A percentile compares a stretch with the other conserved stretches of the same genome.
Conservation (phyloP, 2,888 invertebrate species). For the Ectobius pallidus region DNA sequence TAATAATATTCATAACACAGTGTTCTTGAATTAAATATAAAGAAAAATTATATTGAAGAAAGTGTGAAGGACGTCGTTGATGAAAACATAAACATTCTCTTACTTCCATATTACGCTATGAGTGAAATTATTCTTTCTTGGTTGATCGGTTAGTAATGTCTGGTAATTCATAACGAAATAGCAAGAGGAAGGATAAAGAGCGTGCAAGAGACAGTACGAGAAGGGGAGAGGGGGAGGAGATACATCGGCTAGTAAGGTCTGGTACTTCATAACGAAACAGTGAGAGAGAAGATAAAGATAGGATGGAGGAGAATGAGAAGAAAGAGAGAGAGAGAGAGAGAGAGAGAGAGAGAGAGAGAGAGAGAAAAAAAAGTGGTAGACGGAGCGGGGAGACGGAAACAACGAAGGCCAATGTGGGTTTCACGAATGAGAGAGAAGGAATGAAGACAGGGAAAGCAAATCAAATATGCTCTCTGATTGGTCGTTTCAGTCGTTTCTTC, state of each 20-base stretch:
- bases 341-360: background rate
- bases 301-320: background rate
- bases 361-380: background rate
- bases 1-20: no score
- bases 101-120: background rate
- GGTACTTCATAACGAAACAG: constrained; percentile 16
- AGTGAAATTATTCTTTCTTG: constrained; percentile 27
- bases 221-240: background rate
- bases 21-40: no score
- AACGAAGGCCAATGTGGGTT: background rate
- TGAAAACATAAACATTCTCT: no score
- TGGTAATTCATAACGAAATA: constrained; percentile 16
- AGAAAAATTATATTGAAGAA: no score
- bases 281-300: background rate
- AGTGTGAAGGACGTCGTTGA: no score
- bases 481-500: constrained; percentile 34
- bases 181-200: background rate
- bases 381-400: background rate
- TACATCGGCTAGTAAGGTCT: constrained; percentile 25
- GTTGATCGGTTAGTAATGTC: constrained; percentile 20
- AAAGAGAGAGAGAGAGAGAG: background rate
- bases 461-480: constrained; percentile 37
- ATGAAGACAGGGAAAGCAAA: constrained; percentile 17
- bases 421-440: constrained; percentile 27
- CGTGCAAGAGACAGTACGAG: background rate